Base-by-base conservation (phyloP, 1,140 invertebrate species). In the Hypsibius dujardini region DNA sequence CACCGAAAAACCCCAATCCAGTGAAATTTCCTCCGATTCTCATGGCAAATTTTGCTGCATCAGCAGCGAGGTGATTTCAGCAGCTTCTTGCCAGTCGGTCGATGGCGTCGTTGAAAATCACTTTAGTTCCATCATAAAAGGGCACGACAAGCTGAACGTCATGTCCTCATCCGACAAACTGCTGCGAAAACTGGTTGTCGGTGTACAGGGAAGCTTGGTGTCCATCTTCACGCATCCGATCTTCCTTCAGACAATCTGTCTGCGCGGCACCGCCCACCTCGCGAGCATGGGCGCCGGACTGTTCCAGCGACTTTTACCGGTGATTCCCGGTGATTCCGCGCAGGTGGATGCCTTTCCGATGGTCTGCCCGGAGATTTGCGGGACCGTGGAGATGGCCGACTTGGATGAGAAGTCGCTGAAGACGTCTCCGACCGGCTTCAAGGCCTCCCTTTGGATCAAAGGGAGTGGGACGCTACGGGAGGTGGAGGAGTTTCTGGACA, bases 121-220 rank as follows among this genome's bases (percentile, higher is more conserved):
- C 7, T 42, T 67, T 14, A 3, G 7, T 7, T 12, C 12, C 45
- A 14, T 67, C 12, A 67, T 42, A 14, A 42, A 67, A 14, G 62
- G 62, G 7, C 62, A 42, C 7, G 62, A 7, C 3, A 67, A 67
- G 42, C 62, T 67, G 7, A 12, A 42, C 42, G 42, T 67, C 42
- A 67, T 67, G 62, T 67, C 62, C 7, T 12, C 62, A 14, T 67
- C 62, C 7, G 62, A 67, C 42, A 67, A 67, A 42, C 7, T 67
- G 7, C 7, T 67, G 7, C 12, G 42, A 42, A 67, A 42, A 67
- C 42, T 67, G 7, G 62, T 67, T 42, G 62, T 67, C 12, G 62
- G 62, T 67, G 45, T 67, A 14, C 62, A 67, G 62, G 62, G 62
- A 67, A 42, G 7, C 7, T 42, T 67, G 42, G 62, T 42, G 42